Conservation (phyloP, 2,888 invertebrate species). For the Diloba caeruleocephala region DNA sequence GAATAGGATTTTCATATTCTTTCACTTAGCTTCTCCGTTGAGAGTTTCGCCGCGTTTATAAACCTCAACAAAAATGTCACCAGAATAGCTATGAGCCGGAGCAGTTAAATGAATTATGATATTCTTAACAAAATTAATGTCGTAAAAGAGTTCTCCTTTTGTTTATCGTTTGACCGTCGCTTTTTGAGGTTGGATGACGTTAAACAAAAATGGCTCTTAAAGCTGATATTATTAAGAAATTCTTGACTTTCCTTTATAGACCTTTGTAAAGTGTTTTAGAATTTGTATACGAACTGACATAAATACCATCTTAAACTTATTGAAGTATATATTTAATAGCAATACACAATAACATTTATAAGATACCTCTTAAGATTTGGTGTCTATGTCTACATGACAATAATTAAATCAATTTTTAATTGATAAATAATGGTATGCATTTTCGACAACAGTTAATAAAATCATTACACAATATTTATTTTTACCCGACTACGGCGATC, state of each 20-base stretch:
- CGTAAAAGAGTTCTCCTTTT: conserved; percentile 45
- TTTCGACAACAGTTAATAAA: no score
- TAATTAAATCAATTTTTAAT: no score
- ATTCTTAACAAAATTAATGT: conserved; percentile 51
- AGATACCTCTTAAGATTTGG: no score
- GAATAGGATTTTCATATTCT: conserved; percentile 70
- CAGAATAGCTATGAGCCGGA: conserved; percentile 39
- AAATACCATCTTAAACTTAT: no score
- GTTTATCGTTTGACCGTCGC: conserved; percentile 26
- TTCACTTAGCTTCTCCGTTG: conserved; percentile 61
- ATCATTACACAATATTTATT: no score
- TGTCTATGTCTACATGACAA: no score
- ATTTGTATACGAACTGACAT: not conserved
- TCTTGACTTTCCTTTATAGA: conserved; percentile 11
- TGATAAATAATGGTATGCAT: no score
- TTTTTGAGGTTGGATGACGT: conserved; percentile 21
- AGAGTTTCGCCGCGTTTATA: conserved; percentile 50
- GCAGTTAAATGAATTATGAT: conserved; percentile 53
- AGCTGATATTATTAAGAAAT: not conserved
- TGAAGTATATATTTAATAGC: no score
- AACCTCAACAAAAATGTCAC: conserved; percentile 55
- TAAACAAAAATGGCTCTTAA: conserved; percentile 6
- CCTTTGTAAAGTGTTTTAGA: conserved; percentile 5
- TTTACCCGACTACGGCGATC: no score
- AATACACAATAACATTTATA: no score